These are phyloP conservation scores for Hippocampus comes DNA, from an alignment of 2,113 vertebrate species.

Conservation along the genomic window DNA sequence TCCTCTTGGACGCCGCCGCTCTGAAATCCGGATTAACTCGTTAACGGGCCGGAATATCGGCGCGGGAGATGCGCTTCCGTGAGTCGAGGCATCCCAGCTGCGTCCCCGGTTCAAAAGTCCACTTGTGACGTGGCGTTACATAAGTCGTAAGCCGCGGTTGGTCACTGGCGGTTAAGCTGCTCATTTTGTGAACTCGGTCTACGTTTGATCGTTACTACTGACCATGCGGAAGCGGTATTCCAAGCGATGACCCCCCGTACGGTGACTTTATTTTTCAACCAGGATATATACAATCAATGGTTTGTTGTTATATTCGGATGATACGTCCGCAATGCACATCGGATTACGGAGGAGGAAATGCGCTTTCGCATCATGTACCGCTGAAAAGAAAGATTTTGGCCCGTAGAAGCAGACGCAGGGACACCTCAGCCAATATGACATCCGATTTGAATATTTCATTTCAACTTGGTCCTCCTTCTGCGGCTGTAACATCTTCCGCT, in stretches of 20 bases:
- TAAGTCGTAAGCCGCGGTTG: conserved; percentile 32
- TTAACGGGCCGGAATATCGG: conserved; percentile 2
- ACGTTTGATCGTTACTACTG: conserved; percentile 29
- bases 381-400: neutral
- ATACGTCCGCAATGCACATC: no score
- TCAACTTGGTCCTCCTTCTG: neutral
- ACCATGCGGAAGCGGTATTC: conserved; percentile 6
- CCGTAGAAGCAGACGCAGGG: neutral
- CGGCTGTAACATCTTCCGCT: neutral
- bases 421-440: neutral
- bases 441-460: conserved; percentile 1
- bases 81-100: conserved; percentile 27
- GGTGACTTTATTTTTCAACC: neutral
- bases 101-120: conserved; percentile 14
- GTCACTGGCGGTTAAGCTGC: conserved; percentile 41
- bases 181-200: conserved; percentile 29
- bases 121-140: conserved; percentile 39
- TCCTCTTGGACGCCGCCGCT: conserved; percentile 20
- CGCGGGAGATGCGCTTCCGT: conserved; percentile 6
- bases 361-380: neutral
- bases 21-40: conserved; percentile 23
- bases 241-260: conserved; percentile 13
- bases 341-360: neutral
- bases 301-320: no score
- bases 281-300: neutral